These are phyloP conservation scores for Hermetia illucens DNA, from an alignment of 1,140 invertebrate genomes.

Conservation along the genomic window DNA sequence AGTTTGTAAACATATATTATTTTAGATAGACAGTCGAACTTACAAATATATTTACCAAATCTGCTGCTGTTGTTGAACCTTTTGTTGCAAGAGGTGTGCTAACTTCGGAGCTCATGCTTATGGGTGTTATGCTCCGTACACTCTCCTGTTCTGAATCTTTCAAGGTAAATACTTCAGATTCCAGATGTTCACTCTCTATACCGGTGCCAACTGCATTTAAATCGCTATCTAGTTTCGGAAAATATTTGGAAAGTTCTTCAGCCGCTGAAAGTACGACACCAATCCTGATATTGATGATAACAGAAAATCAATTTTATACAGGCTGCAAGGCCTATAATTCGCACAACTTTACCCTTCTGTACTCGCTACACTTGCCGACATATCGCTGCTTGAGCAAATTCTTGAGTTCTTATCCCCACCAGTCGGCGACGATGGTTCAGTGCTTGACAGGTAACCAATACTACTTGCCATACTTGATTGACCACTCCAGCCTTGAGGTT, in stretches of 20 bases:
- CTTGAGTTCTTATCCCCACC: slow-evolving; percentile 38
- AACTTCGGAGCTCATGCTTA: slow-evolving; percentile 18
- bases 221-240: slow-evolving; percentile 40
- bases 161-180: slow-evolving; percentile 25
- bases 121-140: slow-evolving; percentile 12
- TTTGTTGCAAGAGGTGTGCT: slow-evolving; percentile 23
- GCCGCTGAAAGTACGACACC: slow-evolving; percentile 6
- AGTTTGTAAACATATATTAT: neutral
- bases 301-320: slow-evolving; percentile 12
- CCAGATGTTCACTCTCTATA: slow-evolving; percentile 36
- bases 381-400: slow-evolving; percentile 41
- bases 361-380: slow-evolving; percentile 46
- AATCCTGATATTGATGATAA: slow-evolving; percentile 9
- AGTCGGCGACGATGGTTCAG: slow-evolving; percentile 51
- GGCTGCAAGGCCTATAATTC: too few relatives aligned
- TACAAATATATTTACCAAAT: neutral
- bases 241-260: slow-evolving; percentile 31
- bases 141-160: slow-evolving; percentile 12
- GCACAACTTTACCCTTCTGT: slow-evolving; percentile 47
- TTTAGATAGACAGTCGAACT: neutral
- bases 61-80: slow-evolving; percentile 17
- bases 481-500: slow-evolving; percentile 34
- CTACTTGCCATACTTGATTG: slow-evolving; percentile 26
- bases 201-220: slow-evolving; percentile 41
- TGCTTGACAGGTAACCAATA: slow-evolving; percentile 43